Evolutionary conservation across 2,113 vertebrate species (phyloP).

Genomic region (Bubo blakistoni): DNA sequence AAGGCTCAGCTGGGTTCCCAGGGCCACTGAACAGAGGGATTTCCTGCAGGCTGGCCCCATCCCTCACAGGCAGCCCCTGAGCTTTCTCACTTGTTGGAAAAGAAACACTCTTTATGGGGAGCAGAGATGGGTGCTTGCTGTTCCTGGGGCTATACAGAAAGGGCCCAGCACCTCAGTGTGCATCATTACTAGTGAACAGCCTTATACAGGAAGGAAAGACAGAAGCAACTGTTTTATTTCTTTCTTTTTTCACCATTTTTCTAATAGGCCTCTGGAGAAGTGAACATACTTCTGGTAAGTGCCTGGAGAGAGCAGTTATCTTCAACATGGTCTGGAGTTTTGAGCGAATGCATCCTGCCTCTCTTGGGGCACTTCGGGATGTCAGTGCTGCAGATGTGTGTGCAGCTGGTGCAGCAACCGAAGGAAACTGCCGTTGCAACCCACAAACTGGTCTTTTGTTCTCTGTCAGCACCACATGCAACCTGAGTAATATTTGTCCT

Average conservation of each 20-base stretch:
- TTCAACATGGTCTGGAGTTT: rapidly evolving
- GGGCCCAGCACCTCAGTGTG: background rate
- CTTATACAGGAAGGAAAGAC: background rate
- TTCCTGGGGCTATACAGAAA: background rate
- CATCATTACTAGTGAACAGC: background rate
- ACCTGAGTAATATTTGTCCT: background rate
- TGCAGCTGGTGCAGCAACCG: background rate
- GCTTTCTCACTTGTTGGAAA: background rate
- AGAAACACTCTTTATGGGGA: background rate
- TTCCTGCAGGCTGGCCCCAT: background rate
- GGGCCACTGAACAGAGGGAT: background rate
- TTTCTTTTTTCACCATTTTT: background rate
- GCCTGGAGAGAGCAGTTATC: background rate
- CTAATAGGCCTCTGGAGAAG: background rate
- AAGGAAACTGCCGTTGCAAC: background rate
- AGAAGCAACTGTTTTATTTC: background rate
- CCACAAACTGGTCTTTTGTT: background rate
- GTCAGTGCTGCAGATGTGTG: background rate
- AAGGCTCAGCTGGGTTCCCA: background rate
- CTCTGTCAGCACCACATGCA: background rate
- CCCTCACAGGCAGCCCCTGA: background rate
- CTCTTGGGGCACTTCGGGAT: rapidly evolving
- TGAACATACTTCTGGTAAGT: background rate
- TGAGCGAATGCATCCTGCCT: background rate
- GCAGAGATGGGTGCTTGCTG: background rate